Conservation (phyloP, 1,140 invertebrate genomes). For the Pseudomyrmex concolor region DNA sequence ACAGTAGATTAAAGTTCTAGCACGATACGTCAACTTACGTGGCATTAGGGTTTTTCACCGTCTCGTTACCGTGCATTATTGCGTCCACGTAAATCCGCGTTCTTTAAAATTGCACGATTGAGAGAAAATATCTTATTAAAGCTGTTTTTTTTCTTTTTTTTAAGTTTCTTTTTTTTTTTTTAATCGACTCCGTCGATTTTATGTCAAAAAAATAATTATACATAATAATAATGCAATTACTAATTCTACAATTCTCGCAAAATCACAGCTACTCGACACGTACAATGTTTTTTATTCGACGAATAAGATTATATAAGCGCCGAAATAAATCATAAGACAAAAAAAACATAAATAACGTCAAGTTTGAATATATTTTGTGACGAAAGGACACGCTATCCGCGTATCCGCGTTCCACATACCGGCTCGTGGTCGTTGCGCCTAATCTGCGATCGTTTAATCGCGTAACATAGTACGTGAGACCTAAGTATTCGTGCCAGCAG, state of each 20-base stretch:
- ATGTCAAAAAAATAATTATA: not conserved
- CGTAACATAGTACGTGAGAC: slow-evolving; percentile 42
- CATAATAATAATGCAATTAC: not conserved
- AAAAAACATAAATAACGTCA: not conserved
- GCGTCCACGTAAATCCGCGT: slow-evolving; percentile 35
- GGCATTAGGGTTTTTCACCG: slow-evolving; percentile 38
- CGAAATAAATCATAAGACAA: not conserved
- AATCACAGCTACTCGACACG: not conserved
- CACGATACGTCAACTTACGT: slow-evolving; percentile 47
- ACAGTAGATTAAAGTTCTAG: slow-evolving; percentile 37
- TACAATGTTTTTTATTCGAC: not conserved
- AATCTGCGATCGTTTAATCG: slow-evolving; percentile 59
- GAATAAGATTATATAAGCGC: not conserved
- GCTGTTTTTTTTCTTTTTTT: not conserved
- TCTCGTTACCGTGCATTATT: slow-evolving; percentile 52
- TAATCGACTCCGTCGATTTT: not conserved
- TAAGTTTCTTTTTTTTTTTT: not conserved
- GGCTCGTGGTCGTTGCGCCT: slow-evolving; percentile 28
- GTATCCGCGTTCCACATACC: slow-evolving; percentile 62
- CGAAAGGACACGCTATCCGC: slow-evolving; percentile 40
- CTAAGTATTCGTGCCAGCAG: slow-evolving; percentile 35
- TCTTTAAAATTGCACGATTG: slow-evolving; percentile 2
- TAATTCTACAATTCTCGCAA: not conserved
- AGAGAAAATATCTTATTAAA: not conserved
- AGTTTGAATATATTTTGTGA: slow-evolving; percentile 34